Evolutionary conservation across 2,113 vertebrate species (phyloP).

Genomic region (Trinectes maculatus): DNA sequence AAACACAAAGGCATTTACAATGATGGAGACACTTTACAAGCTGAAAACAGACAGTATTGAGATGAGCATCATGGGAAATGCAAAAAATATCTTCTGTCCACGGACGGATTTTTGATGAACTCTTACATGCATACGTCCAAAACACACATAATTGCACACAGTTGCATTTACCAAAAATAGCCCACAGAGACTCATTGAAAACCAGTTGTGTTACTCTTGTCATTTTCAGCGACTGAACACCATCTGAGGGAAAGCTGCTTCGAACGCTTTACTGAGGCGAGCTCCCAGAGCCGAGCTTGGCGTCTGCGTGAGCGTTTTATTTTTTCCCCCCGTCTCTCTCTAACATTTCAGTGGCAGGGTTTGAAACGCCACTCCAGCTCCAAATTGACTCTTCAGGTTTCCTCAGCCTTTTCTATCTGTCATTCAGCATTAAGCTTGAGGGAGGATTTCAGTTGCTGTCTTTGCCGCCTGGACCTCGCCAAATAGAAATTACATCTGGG

Average conservation of each 20-base stretch:
- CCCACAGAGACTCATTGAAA: constrained; percentile 19
- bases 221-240: constrained; percentile 42
- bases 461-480: constrained; percentile 18
- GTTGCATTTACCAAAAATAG: neutral
- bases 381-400: constrained; percentile 74
- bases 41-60: neutral
- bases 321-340: neutral
- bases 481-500: constrained; percentile 33
- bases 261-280: constrained; percentile 27
- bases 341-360: constrained; percentile 61
- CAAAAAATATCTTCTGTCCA: neutral
- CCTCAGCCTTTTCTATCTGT: constrained; percentile 62
- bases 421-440: constrained; percentile 68
- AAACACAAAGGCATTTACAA: neutral
- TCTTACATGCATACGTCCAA: constrained; percentile 2
- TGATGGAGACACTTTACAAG: neutral
- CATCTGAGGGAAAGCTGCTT: constrained; percentile 44
- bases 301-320: constrained; percentile 50
- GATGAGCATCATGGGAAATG: neutral
- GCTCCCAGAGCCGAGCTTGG: constrained; percentile 42
- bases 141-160: neutral
- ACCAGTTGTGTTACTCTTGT: constrained; percentile 27
- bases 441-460: constrained; percentile 20
- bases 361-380: constrained; percentile 70
- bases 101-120: too few relatives aligned